These are phyloP conservation scores for Phylloscopus trochiloides DNA, from an alignment of 2,113 vertebrate genomes.

Conservation along the genomic window DNA sequence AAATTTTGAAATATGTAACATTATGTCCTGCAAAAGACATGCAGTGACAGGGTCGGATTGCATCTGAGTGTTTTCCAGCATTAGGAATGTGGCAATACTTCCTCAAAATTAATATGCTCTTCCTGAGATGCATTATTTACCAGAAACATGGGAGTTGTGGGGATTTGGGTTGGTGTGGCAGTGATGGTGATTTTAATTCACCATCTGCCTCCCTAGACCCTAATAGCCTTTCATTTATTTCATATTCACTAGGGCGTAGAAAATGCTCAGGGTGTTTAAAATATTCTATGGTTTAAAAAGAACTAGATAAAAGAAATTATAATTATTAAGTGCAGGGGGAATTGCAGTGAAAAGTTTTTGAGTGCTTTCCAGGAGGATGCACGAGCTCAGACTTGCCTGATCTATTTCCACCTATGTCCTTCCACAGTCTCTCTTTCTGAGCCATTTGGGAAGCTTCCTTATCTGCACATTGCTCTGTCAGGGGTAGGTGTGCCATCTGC, in stretches of 20 bases:
- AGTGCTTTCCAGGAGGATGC: neutral
- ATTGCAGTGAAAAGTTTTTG: neutral
- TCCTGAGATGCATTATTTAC: neutral
- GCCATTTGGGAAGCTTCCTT: slow-evolving; percentile 3
- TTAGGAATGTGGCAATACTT: neutral
- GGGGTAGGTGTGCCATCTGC: neutral
- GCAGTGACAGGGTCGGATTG: neutral
- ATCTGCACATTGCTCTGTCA: neutral
- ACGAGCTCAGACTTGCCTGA: neutral
- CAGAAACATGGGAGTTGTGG: neutral
- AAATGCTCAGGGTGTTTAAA: neutral
- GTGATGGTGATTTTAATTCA: neutral
- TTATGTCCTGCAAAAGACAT: neutral
- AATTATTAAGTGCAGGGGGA: neutral
- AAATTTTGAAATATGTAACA: neutral
- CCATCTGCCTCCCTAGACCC: neutral
- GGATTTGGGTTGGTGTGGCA: neutral
- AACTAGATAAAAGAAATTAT: neutral
- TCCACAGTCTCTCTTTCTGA: neutral
- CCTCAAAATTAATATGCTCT: neutral
- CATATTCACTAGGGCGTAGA: neutral
- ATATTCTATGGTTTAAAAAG: neutral
- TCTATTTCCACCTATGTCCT: neutral
- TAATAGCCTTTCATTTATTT: neutral
- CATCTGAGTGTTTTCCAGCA: neutral